Conservation (phyloP, 2,888 invertebrate genomes). For the Eupeodes latifasciatus region DNA sequence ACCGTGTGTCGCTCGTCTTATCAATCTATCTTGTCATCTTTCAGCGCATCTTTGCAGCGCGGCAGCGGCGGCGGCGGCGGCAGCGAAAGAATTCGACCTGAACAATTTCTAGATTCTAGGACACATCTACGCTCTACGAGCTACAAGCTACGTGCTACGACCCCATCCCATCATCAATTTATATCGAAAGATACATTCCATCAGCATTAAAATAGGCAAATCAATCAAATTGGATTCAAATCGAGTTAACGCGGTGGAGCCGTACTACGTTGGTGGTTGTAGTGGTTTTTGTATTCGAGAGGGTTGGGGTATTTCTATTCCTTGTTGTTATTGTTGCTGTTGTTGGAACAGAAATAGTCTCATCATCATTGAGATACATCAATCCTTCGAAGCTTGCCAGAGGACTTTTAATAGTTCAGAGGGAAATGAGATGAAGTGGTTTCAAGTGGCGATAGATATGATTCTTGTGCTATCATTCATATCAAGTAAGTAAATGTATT, state of each 20-base stretch:
- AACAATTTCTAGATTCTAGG: not conserved
- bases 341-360: slow-evolving; percentile 44
- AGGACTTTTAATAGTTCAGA: slow-evolving; percentile 80
- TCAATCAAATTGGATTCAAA: slow-evolving; percentile 76
- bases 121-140: not conserved
- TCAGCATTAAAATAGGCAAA: slow-evolving; percentile 70
- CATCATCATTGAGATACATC: slow-evolving; percentile 72
- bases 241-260: slow-evolving; percentile 71
- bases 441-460: slow-evolving; percentile 85
- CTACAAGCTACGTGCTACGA: not conserved
- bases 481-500: slow-evolving; percentile 82
- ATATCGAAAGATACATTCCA: slow-evolving; percentile 45
- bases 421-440: slow-evolving; percentile 85
- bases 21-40: slow-evolving; percentile 42
- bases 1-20: not conserved
- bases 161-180: not conserved
- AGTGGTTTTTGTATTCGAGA: slow-evolving; percentile 51
- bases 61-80: slow-evolving; percentile 50
- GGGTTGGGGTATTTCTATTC: not conserved
- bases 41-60: slow-evolving; percentile 48
- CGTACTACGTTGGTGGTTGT: slow-evolving; percentile 66
- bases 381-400: slow-evolving; percentile 75
- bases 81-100: slow-evolving; percentile 34
- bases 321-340: not conserved
- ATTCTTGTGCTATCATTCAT: slow-evolving; percentile 85